Conservation (phyloP, 2,797 vertebrate genomes). For the Siniperca undulata region DNA sequence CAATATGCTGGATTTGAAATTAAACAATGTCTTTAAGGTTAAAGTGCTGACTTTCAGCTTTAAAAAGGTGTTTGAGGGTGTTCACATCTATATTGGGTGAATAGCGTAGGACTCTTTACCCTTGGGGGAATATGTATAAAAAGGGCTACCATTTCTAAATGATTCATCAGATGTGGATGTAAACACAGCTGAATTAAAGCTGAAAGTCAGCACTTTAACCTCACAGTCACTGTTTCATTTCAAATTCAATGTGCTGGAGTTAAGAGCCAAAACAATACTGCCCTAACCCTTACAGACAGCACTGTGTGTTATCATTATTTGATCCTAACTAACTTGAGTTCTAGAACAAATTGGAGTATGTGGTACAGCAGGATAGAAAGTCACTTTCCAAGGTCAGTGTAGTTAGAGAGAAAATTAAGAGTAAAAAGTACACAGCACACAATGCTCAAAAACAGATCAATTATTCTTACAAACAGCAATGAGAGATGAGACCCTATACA, state of each 20-base stretch:
- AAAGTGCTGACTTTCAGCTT: conserved; percentile 54
- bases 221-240: conserved; percentile 23
- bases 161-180: conserved; percentile 26
- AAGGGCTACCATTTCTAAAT: conserved; percentile 22
- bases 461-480: conserved; percentile 22
- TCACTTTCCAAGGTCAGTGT: conserved; percentile 49
- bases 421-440: conserved; percentile 4
- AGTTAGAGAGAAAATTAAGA: conserved; percentile 44
- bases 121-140: conserved; percentile 34
- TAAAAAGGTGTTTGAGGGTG: conserved; percentile 40
- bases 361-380: conserved; percentile 28
- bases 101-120: conserved; percentile 1
- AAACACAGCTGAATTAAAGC: conserved; percentile 38
- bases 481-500: background rate
- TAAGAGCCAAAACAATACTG: conserved; percentile 22
- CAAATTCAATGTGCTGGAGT: conserved; percentile 15
- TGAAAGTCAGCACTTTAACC: conserved; percentile 41
- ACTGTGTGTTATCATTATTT: conserved; percentile 13
- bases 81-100: conserved; percentile 32
- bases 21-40: conserved; percentile 49
- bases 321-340: conserved; percentile 28
- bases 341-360: conserved; percentile 15
- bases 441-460: conserved; percentile 8
- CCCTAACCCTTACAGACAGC: background rate
- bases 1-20: conserved; percentile 38